Conservation (phyloP, 2,797 vertebrate species). For the Sebastes umbrosus region DNA sequence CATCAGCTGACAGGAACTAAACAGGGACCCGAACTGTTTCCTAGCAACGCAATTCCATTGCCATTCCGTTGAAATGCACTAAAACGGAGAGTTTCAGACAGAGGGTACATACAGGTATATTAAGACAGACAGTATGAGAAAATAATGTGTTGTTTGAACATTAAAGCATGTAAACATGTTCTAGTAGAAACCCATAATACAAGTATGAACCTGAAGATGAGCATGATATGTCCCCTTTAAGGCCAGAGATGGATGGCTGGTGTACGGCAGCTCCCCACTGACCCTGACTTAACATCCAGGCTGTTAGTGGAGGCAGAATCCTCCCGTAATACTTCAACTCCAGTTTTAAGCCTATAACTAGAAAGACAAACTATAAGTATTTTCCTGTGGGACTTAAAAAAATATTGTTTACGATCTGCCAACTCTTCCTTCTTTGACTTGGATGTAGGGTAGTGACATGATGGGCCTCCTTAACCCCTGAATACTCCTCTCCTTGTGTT, state of each 20-base stretch:
- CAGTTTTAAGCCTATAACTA: neutral
- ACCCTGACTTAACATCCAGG: constrained; percentile 42
- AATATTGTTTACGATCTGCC: neutral
- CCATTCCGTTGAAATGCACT: too few relatives aligned
- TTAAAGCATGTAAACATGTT: too few relatives aligned
- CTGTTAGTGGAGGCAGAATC: constrained; percentile 4
- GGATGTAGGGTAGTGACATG: constrained; percentile 53
- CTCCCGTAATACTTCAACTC: constrained; percentile 30
- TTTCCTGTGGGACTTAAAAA: neutral
- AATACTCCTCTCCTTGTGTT: constrained; percentile 67
- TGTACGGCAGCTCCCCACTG: constrained; percentile 36
- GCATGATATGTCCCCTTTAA: neutral
- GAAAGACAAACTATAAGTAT: neutral
- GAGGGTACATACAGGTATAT: too few relatives aligned
- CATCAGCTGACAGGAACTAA: too few relatives aligned
- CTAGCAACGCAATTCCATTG: too few relatives aligned
- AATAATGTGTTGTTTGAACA: too few relatives aligned
- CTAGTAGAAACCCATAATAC: too few relatives aligned
- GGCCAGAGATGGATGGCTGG: constrained; percentile 13
- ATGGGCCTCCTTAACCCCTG: constrained; percentile 72
- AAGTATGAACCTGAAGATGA: too few relatives aligned
- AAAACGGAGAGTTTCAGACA: too few relatives aligned
- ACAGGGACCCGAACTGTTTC: too few relatives aligned
- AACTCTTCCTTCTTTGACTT: constrained; percentile 2
- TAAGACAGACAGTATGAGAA: too few relatives aligned